Percentiles rank a stretch among this genome's conserved stretches.
phyloP scores from a whole-genome alignment of 2,888 invertebrate genomes.

The Sesamia inferens region DNA sequence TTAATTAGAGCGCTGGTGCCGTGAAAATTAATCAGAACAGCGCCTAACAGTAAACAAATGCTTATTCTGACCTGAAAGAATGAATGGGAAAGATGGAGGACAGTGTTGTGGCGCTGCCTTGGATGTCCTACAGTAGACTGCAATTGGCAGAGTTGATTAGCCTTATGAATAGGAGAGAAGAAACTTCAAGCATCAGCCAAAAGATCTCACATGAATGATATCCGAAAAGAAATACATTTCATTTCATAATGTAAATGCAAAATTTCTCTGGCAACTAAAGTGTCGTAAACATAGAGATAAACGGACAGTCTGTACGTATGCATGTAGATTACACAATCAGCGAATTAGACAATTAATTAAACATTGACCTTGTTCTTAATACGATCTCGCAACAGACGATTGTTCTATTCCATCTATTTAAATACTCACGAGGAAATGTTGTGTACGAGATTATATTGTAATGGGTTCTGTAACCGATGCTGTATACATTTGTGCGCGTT shows the following conservation, averaged over 20 bases:
- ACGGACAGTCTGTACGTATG: constrained; percentile 14
- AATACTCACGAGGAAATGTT: constrained; percentile 46
- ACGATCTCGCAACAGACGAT: constrained; percentile 53
- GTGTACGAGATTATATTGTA: constrained; percentile 52
- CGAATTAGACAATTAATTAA: constrained; percentile 52
- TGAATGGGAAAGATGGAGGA: background rate
- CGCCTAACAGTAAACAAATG: too few relatives aligned
- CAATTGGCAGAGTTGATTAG: too few relatives aligned
- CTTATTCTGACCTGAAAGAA: too few relatives aligned
- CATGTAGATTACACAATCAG: constrained; percentile 44
- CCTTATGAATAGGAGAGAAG: background rate
- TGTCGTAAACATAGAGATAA: constrained; percentile 22
- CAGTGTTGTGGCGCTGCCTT: background rate
- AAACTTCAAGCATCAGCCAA: background rate
- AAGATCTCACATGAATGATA: background rate
- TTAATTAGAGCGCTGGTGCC: too few relatives aligned
- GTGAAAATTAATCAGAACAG: too few relatives aligned
- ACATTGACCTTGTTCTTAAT: constrained; percentile 61
- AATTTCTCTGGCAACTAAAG: constrained; percentile 4
- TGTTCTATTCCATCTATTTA: constrained; percentile 51
- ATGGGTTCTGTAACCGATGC: constrained; percentile 49
- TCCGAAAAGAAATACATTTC: background rate
- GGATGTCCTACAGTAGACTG: too few relatives aligned
- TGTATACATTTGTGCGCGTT: constrained; percentile 51
- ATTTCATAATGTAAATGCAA: background rate